phyloP scores from a whole-genome alignment of 1,140 invertebrate species.

The Drosophila sproati region DNA sequence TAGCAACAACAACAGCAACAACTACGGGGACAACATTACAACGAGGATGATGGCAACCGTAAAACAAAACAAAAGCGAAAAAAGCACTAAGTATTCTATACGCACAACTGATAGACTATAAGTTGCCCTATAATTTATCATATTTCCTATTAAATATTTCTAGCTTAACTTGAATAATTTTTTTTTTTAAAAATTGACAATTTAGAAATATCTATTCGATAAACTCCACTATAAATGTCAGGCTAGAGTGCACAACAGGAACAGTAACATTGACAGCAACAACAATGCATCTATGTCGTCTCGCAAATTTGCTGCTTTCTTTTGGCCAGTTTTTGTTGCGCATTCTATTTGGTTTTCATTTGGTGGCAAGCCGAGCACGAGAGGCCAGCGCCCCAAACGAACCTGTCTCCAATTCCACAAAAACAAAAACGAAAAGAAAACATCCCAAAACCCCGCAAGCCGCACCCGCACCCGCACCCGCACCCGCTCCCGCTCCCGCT shows the following conservation, averaged over 20 bases:
- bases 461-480: too few relatives aligned
- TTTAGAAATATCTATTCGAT: neutral
- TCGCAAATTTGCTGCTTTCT: conserved; percentile 26
- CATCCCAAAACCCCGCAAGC: neutral
- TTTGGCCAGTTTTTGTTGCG: conserved; percentile 14
- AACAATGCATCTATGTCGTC: conserved; percentile 60
- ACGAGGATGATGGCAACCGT: conserved; percentile 48
- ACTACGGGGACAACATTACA: conserved; percentile 32
- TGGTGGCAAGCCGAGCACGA: conserved; percentile 27
- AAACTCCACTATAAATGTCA: neutral
- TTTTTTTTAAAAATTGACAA: neutral
- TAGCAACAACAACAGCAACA: conserved; percentile 36
- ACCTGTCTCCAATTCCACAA: conserved; percentile 36
- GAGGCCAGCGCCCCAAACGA: conserved; percentile 22
- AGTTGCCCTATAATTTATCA: neutral
- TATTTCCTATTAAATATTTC: neutral
- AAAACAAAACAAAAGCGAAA: conserved; percentile 47
- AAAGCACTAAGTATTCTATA: neutral
- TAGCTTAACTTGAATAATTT: too few relatives aligned
- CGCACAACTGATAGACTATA: neutral
- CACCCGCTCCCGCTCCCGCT: neutral
- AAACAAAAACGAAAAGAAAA: too few relatives aligned
- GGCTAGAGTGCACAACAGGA: neutral
- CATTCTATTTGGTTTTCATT: conserved; percentile 65
- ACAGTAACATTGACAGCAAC: conserved; percentile 12